Conservation (phyloP, 2,797 vertebrate species). For the Gallirallus australis region DNA sequence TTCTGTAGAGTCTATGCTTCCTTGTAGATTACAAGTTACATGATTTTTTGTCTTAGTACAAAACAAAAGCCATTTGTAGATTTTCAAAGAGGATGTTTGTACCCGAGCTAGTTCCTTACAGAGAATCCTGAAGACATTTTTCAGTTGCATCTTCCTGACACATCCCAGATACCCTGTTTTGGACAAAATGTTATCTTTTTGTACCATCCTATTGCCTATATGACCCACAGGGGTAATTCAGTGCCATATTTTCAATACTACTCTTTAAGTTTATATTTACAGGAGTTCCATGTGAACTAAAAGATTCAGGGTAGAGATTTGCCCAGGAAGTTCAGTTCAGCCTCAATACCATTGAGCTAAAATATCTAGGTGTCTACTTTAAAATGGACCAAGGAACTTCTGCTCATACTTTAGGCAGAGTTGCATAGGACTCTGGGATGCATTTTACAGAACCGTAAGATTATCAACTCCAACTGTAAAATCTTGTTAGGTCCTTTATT, state of each 20-base stretch:
- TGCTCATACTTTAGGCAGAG: background rate
- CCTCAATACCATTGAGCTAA: background rate
- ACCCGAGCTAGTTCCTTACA: background rate
- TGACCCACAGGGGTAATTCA: background rate
- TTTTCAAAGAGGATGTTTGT: background rate
- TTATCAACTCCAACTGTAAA: fast-evolving
- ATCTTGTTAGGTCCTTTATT: background rate
- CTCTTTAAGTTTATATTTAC: background rate
- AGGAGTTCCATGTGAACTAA: background rate
- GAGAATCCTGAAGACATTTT: background rate
- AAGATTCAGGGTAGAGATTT: background rate
- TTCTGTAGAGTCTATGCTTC: background rate
- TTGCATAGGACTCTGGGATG: background rate
- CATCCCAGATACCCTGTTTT: background rate
- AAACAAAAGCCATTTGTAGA: background rate
- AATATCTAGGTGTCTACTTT: background rate
- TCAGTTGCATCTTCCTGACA: background rate
- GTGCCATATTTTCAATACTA: background rate
- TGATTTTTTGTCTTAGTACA: background rate
- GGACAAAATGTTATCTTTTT: background rate
- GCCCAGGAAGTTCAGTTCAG: background rate
- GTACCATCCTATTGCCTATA: background rate
- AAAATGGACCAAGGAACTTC: background rate
- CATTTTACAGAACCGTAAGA: background rate
- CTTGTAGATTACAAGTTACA: background rate